Evolutionary conservation across 2,888 invertebrate species (phyloP).

Genomic region (Iphiclides podalirius): DNA sequence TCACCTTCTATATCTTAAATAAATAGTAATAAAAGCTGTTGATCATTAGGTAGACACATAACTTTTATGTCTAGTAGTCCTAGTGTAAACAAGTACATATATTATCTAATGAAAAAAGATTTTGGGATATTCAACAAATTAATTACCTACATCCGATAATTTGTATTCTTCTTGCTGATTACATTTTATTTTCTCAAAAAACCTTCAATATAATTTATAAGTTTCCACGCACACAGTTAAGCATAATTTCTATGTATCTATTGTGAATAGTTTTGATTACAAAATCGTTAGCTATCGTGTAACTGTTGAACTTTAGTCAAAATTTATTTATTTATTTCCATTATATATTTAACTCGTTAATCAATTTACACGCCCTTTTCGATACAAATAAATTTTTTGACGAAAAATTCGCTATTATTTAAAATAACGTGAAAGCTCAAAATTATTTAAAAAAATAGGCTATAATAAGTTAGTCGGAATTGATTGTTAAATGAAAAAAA

Average conservation of each 20-base stretch:
- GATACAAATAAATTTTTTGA: background rate
- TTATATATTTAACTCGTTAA: constrained; percentile 9
- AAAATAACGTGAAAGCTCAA: constrained; percentile 43
- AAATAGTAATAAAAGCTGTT: background rate
- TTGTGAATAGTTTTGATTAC: background rate
- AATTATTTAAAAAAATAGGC: constrained; percentile 29
- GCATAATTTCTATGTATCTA: constrained; percentile 13
- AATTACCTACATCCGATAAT: too few species aligned
- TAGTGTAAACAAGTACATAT: too few species aligned
- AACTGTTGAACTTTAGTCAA: constrained; percentile 5
- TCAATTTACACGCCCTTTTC: constrained; percentile 8
- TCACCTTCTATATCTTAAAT: background rate
- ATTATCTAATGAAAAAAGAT: too few species aligned
- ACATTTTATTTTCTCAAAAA: too few species aligned
- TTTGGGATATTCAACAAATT: too few species aligned
- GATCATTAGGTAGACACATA: too few species aligned
- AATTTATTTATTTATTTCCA: constrained; percentile 6
- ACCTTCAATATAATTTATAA: too few species aligned
- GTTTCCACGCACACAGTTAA: too few species aligned
- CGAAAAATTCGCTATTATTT: constrained; percentile 5
- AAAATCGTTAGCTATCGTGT: constrained; percentile 5
- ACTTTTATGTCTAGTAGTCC: too few species aligned
- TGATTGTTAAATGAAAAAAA: constrained; percentile 12
- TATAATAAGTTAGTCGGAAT: constrained; percentile 20
- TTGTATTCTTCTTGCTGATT: too few species aligned